Base-by-base conservation (phyloP, 2,888 invertebrate species). In the Diploptera punctata region DNA sequence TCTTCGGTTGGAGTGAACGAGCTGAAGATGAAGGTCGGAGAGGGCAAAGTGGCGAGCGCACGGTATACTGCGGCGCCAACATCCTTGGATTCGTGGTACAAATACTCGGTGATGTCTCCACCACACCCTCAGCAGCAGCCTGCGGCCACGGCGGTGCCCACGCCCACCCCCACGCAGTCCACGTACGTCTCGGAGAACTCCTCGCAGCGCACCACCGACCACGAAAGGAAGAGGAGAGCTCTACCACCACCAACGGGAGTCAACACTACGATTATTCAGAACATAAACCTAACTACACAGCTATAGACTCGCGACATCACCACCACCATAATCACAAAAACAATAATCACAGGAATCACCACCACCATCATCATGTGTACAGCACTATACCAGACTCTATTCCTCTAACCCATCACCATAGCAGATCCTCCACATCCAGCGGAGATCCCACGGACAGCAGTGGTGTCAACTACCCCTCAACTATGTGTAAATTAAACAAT, bases 21-120 rank as follows among this genome's bases (percentile, higher is more conserved):
- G 10, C 24, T 74, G 44, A 74, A 74, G 62, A 73, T 68, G 21
- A 54, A 68, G 19, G 44, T 44, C 10, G 57, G 57, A 3, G 47
- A 29, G 5, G 54, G n/a, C 7, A 87, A 87, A 80, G 79, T 81
- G 49, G 86, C 84, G 70, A 86, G 88, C 77, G 86, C 89, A 70
- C 85, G 89, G 78, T 92, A 92, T 81, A 91, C 91, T 60, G 89
- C 92, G 52, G 91, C 92, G 68, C 92, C 93, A 67, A 90, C 91
- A 76, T 88, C 90, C 72, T 87, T 89, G 61, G 80, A 79, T 43
- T 74, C 88, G 77, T 92, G 91, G 91, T 90, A 89, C 81, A 90
- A 90, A 77, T 75, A 76, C 67, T 68, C 73, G 26, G 73, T 68
- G 43, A 88, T 79, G 87, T 87, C 47, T 87, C 89, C 75, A 87